Conservation (phyloP, 2,888 invertebrate genomes). For the Cheilosia variabilis region DNA sequence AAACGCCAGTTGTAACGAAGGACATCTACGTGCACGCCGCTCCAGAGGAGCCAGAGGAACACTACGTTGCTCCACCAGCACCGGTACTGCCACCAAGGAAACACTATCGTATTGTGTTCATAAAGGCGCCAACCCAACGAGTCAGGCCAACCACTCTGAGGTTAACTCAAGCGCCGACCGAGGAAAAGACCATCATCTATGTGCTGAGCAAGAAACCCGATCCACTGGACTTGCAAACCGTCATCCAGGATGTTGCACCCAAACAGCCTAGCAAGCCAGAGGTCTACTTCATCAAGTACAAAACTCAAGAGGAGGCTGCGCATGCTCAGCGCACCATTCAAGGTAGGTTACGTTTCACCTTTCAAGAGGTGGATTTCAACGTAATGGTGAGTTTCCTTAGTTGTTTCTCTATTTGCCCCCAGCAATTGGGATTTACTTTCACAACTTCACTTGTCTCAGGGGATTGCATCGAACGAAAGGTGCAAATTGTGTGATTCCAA, state of each 20-base stretch:
- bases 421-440: conserved; percentile 22
- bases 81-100: conserved; percentile 81
- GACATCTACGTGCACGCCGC: conserved; percentile 83
- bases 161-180: conserved; percentile 80
- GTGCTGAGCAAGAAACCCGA: conserved; percentile 82
- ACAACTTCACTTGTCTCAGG: conserved; percentile 1
- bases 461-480: conserved; percentile 23
- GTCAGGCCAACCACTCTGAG: conserved; percentile 77
- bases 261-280: conserved; percentile 82
- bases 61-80: conserved; percentile 75
- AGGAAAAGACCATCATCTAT: conserved; percentile 83
- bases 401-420: background rate
- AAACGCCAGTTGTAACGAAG: conserved; percentile 80
- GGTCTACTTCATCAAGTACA: conserved; percentile 83
- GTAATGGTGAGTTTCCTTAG: background rate
- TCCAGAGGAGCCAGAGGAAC: conserved; percentile 80
- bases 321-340: conserved; percentile 83
- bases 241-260: conserved; percentile 80
- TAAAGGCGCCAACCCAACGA: conserved; percentile 81
- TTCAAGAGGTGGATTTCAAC: background rate
- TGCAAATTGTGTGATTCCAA: conserved; percentile 11
- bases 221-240: conserved; percentile 80
- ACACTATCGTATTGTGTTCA: conserved; percentile 83
- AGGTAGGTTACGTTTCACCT: conserved; percentile 78
- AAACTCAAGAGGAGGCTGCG: conserved; percentile 82